phyloP scores from a whole-genome alignment of 2,113 vertebrate genomes.

The Stercorarius parasiticus region DNA sequence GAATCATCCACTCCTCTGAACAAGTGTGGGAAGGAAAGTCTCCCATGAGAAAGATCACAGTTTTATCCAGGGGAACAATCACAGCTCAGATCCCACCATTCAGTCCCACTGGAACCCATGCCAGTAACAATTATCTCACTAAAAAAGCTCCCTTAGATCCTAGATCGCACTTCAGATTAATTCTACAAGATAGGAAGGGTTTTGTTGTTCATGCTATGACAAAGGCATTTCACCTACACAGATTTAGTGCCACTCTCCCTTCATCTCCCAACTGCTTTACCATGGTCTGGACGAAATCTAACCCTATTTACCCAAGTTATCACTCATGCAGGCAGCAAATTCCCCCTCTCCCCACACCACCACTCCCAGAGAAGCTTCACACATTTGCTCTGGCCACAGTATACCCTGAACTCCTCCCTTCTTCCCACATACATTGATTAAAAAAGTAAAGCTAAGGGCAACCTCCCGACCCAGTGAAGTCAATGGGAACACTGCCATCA shows the following conservation, averaged over 20 bases:
- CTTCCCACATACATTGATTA: not conserved
- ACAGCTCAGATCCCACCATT: not conserved
- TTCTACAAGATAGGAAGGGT: not conserved
- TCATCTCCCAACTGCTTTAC: not conserved
- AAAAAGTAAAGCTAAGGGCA: not conserved
- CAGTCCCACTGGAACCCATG: not conserved
- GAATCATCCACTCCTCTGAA: conserved; percentile 1
- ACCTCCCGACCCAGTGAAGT: not conserved
- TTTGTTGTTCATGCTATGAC: not conserved
- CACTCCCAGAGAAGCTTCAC: not conserved
- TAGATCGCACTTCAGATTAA: not conserved
- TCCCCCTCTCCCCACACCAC: not conserved
- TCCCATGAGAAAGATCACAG: not conserved
- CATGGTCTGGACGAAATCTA: not conserved
- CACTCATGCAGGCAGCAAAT: not conserved
- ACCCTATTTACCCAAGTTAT: not conserved
- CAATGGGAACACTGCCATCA: not conserved
- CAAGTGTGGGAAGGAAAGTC: not conserved
- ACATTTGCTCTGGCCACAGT: not conserved
- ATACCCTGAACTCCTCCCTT: not conserved
- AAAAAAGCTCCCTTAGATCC: not conserved
- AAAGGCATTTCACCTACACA: not conserved
- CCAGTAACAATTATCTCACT: not conserved
- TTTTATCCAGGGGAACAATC: not conserved
- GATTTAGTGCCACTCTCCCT: not conserved